Conservation (phyloP, 1,140 invertebrate genomes). For the Euwallacea similis region DNA sequence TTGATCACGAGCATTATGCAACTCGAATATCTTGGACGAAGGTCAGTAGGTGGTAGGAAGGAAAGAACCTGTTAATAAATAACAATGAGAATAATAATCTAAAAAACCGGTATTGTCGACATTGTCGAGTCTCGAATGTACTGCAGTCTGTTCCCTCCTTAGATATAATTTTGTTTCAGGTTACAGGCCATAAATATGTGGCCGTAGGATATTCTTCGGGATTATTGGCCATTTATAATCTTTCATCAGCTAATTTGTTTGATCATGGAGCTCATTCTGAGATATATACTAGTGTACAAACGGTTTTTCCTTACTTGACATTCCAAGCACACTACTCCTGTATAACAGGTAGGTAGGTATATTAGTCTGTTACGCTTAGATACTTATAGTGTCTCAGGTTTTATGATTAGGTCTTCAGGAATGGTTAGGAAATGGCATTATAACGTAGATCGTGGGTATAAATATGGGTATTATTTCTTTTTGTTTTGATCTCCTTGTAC, state of each 20-base stretch:
- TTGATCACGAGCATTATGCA: constrained; percentile 40
- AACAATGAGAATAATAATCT: constrained; percentile 4
- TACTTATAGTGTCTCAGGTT: no score
- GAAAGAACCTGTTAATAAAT: not conserved
- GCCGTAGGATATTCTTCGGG: constrained; percentile 50
- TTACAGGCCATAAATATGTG: constrained; percentile 22
- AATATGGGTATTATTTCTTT: no score
- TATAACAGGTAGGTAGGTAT: constrained; percentile 40
- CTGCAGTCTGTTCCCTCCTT: no score
- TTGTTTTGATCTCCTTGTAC: no score
- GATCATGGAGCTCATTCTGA: no score
- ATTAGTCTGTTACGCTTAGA: not conserved
- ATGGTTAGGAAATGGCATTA: no score
- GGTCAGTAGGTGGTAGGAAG: constrained; percentile 34
- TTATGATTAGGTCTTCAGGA: no score
- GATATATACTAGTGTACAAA: constrained; percentile 12
- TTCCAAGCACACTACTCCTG: constrained; percentile 41
- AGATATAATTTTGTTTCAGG: constrained; percentile 15
- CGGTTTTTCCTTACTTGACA: constrained; percentile 37
- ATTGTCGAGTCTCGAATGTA: no score
- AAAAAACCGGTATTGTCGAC: not conserved
- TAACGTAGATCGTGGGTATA: no score
- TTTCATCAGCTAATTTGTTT: constrained; percentile 14
- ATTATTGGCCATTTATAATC: constrained; percentile 43
- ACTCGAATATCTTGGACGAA: constrained; percentile 52